phyloP scores from a whole-genome alignment of 2,888 invertebrate genomes.

The Lepidocyrtoides sp. region DNA sequence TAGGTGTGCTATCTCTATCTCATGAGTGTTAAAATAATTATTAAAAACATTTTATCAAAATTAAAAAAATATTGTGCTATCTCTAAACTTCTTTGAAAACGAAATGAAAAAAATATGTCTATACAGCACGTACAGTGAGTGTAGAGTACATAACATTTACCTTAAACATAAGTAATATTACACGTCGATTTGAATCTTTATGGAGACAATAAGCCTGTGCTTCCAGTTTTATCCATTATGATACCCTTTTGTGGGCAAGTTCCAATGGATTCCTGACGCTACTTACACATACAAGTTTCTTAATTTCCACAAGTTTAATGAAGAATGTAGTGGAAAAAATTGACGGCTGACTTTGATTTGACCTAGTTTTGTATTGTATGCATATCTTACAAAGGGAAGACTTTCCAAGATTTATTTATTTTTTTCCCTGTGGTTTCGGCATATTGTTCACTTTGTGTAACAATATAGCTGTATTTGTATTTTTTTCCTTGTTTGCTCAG shows the following conservation, averaged over 20 bases:
- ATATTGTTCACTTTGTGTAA: no score
- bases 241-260: constrained; percentile 32
- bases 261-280: constrained; percentile 62
- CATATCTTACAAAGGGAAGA: not conserved
- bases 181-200: constrained; percentile 65
- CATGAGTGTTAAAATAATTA: not conserved
- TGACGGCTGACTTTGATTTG: not conserved
- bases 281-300: not conserved
- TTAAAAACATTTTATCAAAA: constrained; percentile 8
- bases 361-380: not conserved
- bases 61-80: constrained; percentile 26
- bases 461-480: no score
- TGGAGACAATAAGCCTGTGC: constrained; percentile 85
- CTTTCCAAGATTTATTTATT: no score
- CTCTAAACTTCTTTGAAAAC: not conserved
- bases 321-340: not conserved
- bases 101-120: not conserved
- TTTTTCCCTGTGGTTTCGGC: no score
- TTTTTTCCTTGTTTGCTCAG: no score
- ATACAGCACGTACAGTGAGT: not conserved
- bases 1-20: not conserved
- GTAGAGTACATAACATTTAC: not conserved
- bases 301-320: not conserved
- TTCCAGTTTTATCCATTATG: constrained; percentile 81
- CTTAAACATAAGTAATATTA: not conserved